These are phyloP conservation scores for Pseudotriccus pelzelni DNA, from an alignment of 2,797 vertebrate species.

Conservation along the genomic window DNA sequence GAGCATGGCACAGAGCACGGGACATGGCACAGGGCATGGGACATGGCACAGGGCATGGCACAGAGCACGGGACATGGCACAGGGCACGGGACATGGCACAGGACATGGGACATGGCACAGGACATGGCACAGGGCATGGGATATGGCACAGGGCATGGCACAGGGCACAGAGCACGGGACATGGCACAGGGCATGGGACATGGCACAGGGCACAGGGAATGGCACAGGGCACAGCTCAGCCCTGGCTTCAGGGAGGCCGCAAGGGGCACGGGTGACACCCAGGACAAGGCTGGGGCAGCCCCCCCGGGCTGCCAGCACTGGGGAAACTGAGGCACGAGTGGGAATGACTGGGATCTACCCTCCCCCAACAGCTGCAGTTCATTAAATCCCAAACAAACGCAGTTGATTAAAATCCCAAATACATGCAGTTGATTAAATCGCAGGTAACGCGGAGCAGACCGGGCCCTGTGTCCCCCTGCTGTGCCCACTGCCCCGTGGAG, in stretches of 20 bases:
- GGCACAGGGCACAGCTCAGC: background rate
- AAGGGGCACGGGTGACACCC: background rate
- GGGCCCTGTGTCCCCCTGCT: background rate
- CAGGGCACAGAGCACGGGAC: too few species aligned
- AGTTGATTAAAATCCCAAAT: background rate
- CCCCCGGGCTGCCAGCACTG: rapidly evolving
- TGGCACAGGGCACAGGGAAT: too few species aligned
- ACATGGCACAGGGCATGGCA: too few species aligned
- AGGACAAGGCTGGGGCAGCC: background rate
- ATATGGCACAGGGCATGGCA: too few species aligned
- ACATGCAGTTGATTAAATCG: background rate
- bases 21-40: background rate
- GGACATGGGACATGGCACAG: too few species aligned
- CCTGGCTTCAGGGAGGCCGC: background rate
- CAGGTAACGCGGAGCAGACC: rapidly evolving
- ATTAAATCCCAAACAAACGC: background rate
- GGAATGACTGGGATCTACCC: background rate
- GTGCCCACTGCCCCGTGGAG: rapidly evolving
- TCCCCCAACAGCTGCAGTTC: background rate
- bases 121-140: too few species aligned
- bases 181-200: too few species aligned
- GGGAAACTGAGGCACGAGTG: conserved; percentile 2
- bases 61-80: too few species aligned
- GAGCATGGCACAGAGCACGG: too few species aligned
- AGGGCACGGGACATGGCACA: too few species aligned